These are phyloP conservation scores for Leptopilina clavipes DNA, from an alignment of 1,140 invertebrate genomes.

Conservation along the genomic window DNA sequence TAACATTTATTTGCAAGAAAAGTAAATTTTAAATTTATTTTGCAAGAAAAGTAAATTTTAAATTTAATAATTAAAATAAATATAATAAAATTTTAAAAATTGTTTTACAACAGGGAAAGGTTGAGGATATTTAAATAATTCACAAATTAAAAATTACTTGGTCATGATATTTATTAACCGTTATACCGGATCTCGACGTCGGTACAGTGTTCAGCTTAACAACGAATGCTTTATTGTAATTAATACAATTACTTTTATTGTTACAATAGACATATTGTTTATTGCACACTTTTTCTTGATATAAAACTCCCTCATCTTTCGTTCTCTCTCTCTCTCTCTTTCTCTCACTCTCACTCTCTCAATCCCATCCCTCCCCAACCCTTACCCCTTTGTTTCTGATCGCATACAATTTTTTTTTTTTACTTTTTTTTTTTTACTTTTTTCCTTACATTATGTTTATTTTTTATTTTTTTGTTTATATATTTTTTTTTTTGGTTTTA, in stretches of 20 bases:
- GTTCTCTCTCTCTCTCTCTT: constrained; percentile 6
- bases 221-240: constrained; percentile 70
- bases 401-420: constrained; percentile 13
- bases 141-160: constrained; percentile 58
- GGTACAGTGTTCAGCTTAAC: constrained; percentile 67
- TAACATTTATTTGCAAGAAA: no score
- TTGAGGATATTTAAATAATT: no score
- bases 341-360: constrained; percentile 36
- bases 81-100: no score
- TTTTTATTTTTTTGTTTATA: not conserved
- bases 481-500: not conserved
- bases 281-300: constrained; percentile 72
- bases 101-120: no score
- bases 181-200: constrained; percentile 64
- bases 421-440: not conserved
- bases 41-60: no score
- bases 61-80: no score
- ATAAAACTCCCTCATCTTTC: constrained; percentile 62
- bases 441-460: not conserved
- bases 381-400: not conserved
- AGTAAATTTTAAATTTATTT: no score
- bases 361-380: not conserved
- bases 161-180: constrained; percentile 72
- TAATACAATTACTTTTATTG: constrained; percentile 70
- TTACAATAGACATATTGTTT: constrained; percentile 72